Conservation (phyloP, 2,888 invertebrate genomes). For the Metacarcinus magister region DNA sequence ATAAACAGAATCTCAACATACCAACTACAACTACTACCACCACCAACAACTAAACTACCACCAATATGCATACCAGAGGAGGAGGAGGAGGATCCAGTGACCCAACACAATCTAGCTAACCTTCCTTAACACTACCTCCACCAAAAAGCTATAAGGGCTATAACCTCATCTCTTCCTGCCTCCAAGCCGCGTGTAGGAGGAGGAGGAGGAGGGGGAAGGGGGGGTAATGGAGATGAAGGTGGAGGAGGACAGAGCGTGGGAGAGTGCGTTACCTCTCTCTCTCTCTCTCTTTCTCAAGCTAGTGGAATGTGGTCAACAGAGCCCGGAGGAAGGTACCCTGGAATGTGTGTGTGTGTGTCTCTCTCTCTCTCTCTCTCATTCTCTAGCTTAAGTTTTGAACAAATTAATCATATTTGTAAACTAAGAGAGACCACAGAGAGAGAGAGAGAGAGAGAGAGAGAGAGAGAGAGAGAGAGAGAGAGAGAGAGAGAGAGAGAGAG, state of each 20-base stretch:
- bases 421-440: no score
- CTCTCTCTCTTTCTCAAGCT: neutral
- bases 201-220: neutral
- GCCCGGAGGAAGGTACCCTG: neutral
- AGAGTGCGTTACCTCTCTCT: neutral
- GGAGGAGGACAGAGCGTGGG: conserved; percentile 26
- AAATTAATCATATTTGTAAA: no score
- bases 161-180: neutral
- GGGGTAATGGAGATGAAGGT: neutral
- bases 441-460: conserved; percentile 11
- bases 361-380: neutral
- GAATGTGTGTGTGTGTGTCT: neutral
- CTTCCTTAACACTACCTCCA: neutral
- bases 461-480: conserved; percentile 26
- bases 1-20: neutral
- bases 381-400: no score
- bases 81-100: neutral
- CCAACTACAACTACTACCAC: neutral
- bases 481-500: conserved; percentile 26
- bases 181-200: neutral
- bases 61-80: conserved; percentile 5
- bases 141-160: neutral
- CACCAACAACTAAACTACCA: neutral
- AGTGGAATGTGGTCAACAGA: conserved; percentile 7
- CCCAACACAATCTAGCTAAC: no score